These are phyloP conservation scores for Rhegmatorhina hoffmannsi DNA, from an alignment of 2,113 vertebrate species.

Conservation along the genomic window DNA sequence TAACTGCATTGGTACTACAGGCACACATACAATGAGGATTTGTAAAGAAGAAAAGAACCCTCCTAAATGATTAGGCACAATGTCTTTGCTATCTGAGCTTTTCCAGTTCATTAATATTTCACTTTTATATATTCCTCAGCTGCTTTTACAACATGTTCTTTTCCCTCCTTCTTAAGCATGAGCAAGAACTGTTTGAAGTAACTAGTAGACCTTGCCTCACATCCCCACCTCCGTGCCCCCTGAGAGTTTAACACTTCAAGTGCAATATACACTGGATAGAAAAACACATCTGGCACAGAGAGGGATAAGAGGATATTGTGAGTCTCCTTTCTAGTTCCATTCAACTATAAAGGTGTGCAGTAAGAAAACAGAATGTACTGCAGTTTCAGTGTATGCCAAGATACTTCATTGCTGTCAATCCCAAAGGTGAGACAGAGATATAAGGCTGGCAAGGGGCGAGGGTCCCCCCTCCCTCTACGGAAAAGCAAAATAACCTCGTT, in stretches of 20 bases:
- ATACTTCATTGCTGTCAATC: neutral
- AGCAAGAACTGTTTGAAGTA: slow-evolving; percentile 65
- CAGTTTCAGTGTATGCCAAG: neutral
- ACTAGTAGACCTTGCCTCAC: slow-evolving; percentile 41
- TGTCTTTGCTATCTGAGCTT: slow-evolving; percentile 45
- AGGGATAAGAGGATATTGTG: neutral
- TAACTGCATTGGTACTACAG: neutral
- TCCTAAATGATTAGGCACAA: slow-evolving; percentile 10
- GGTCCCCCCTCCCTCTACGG: neutral
- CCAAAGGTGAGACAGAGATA: neutral
- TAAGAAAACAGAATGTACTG: neutral
- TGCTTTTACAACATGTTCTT: slow-evolving; percentile 56
- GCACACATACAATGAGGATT: neutral
- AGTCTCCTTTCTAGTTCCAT: neutral
- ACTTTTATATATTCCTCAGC: slow-evolving; percentile 67
- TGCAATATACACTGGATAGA: neutral
- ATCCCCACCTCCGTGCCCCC: slow-evolving; percentile 1
- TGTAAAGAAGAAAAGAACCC: neutral
- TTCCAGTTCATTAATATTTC: slow-evolving; percentile 72
- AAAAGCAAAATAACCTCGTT: neutral
- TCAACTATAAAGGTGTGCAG: neutral
- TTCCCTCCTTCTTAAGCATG: slow-evolving; percentile 50
- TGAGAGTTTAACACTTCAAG: slow-evolving; percentile 58
- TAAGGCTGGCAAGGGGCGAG: neutral
- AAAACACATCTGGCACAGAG: slow-evolving; percentile 1